Conservation (phyloP, 2,797 vertebrate genomes). For the Enteromius radiatus region DNA sequence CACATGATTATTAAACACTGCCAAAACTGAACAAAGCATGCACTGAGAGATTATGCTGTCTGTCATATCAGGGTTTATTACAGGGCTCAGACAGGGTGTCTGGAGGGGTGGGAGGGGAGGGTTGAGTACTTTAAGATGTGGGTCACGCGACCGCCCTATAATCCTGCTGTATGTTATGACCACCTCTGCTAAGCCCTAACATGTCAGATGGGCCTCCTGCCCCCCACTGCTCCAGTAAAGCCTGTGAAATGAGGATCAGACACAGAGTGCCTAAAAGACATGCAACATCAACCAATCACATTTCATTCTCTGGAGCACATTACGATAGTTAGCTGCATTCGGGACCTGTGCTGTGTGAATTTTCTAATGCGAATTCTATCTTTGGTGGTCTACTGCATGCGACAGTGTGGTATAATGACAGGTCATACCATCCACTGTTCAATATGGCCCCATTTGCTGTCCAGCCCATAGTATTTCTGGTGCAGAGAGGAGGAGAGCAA, state of each 20-base stretch:
- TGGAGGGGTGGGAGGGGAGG: constrained; percentile 28
- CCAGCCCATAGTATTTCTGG: constrained; percentile 95
- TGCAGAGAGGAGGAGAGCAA: constrained; percentile 44
- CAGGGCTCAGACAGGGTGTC: constrained; percentile 28
- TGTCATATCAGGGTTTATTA: constrained; percentile 40
- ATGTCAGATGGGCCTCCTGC: constrained; percentile 41
- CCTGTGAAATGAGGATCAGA: constrained; percentile 36
- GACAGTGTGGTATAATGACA: constrained; percentile 33
- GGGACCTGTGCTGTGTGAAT: neutral
- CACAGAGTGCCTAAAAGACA: constrained; percentile 29
- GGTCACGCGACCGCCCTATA: constrained; percentile 43
- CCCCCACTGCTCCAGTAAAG: constrained; percentile 31
- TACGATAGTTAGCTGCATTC: neutral
- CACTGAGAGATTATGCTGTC: constrained; percentile 20
- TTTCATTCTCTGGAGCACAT: constrained; percentile 17
- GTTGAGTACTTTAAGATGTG: constrained; percentile 36
- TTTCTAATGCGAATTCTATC: neutral
- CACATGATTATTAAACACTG: constrained; percentile 26
- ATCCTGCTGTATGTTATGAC: constrained; percentile 44
- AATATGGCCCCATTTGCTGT: constrained; percentile 96
- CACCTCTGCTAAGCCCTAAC: constrained; percentile 35
- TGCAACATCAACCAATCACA: constrained; percentile 23
- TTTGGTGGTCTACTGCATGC: constrained; percentile 40
- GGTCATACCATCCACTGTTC: constrained; percentile 96
- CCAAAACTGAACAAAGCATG: constrained; percentile 45